Evolutionary conservation across 2,797 vertebrate genomes (phyloP).

Genomic region (Cirrhinus mrigala): DNA sequence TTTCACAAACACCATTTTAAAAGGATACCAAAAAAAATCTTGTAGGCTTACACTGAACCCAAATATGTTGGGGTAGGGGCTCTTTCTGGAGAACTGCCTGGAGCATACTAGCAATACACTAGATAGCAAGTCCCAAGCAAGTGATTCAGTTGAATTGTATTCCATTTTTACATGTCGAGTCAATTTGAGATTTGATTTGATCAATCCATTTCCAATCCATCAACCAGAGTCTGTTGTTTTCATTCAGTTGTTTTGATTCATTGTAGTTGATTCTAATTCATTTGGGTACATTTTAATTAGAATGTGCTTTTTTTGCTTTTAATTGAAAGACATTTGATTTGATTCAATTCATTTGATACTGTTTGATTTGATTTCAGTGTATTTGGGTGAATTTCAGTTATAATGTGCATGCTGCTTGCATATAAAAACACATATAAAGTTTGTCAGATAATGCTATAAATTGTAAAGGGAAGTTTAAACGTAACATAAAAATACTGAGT

Average conservation of each 20-base stretch:
- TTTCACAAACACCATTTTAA: constrained; percentile 52
- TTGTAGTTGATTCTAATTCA: neutral
- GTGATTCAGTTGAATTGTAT: neutral
- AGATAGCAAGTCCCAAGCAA: neutral
- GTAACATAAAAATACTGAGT: too few species aligned
- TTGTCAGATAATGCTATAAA: too few species aligned
- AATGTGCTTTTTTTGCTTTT: neutral
- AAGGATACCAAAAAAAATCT: neutral
- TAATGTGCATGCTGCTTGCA: neutral
- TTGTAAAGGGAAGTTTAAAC: too few species aligned
- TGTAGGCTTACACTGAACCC: neutral
- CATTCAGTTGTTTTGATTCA: neutral
- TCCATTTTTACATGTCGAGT: neutral
- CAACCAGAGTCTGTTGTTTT: neutral
- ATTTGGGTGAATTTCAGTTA: neutral
- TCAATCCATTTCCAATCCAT: neutral
- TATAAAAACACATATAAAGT: too few species aligned
- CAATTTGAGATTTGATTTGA: neutral
- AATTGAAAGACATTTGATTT: neutral
- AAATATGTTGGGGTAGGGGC: too few species aligned
- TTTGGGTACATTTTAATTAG: neutral
- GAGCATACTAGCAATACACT: too few species aligned
- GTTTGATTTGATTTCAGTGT: neutral
- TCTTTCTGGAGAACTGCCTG: neutral
- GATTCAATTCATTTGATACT: neutral